Evolutionary conservation across 2,888 invertebrate genomes (phyloP), one percentile per base, ranked within the genome.

Genomic region (Dilophus febrilis): DNA sequence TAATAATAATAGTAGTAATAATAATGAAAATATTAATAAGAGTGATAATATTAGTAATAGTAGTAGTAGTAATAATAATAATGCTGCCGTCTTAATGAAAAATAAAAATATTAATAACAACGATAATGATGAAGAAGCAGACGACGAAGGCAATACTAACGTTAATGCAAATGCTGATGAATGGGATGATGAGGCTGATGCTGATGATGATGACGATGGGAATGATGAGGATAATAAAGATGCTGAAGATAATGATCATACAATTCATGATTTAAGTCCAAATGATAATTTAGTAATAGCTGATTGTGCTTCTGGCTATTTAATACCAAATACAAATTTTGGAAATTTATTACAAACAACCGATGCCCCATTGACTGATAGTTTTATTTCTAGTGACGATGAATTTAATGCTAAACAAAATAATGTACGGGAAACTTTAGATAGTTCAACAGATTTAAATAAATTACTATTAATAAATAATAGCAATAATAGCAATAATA

Each of bases 261-360:
- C 31, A 19, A 17, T 28, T 22, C 7, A 14, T 16, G 33, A 17
- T 14, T n/a, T n/a, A n/a, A n/a, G n/a, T n/a, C n/a, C n/a, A n/a
- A 18, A 36, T 28, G 45, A 49, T 28, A 48, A 48, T 40, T 52
- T 61, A 38, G 56, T 55, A 13, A 51, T 55, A 7, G 54, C 57
- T 4, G 63, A 64, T 46, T 61, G 61, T 51, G 55, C 56, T 38
- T 55, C 58, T 2, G 64, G 64, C 27, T 62, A 56, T 49, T 52
- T 63, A 22, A 61, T 64, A 50, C 59, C 63, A 44, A 63, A 63
- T 40, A 62, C 63, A 33, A 64, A 58, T 49, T 55, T 63, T 43
- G 64, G 63, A 18, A 62, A 61, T 48, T 48, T 63, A 22, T 47
- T 63, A 37, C 63, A 61, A 46, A 51, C 60, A 13, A 62, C 58